These are phyloP conservation scores for Hyles euphorbiae DNA, from an alignment of 1,140 invertebrate genomes.

Conservation along the genomic window DNA sequence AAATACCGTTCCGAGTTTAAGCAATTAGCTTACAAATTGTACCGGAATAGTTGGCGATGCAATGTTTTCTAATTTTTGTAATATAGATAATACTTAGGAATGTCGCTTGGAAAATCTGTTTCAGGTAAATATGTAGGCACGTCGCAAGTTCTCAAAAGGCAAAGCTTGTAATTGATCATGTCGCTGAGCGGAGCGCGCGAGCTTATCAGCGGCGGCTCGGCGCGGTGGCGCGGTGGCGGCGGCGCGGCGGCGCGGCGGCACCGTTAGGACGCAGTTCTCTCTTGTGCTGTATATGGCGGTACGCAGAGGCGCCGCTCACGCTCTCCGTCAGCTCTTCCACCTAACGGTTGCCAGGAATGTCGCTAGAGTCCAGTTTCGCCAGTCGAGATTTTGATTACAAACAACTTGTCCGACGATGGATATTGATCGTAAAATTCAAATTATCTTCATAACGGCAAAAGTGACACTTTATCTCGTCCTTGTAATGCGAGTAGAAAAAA, in stretches of 20 bases:
- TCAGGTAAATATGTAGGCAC: not conserved
- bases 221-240: conserved; percentile 18
- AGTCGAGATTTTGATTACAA: conserved; percentile 41
- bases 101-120: not conserved
- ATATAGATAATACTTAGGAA: too few species aligned
- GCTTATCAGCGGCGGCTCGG: conserved; percentile 18
- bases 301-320: conserved; percentile 20
- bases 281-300: conserved; percentile 23
- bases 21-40: too few species aligned
- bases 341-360: conserved; percentile 60
- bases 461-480: not conserved
- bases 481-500: not conserved
- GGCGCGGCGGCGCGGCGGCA: conserved; percentile 12
- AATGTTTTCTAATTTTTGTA: too few species aligned
- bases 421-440: conserved; percentile 32
- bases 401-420: conserved; percentile 32
- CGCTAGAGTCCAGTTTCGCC: conserved; percentile 45
- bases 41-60: too few species aligned
- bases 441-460: conserved; percentile 22
- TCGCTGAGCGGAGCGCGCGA: conserved; percentile 21
- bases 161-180: conserved; percentile 24
- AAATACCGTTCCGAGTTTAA: too few species aligned
- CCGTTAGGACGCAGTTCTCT: conserved; percentile 22
- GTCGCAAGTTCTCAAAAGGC: conserved; percentile 9
- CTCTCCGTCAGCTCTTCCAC: conserved; percentile 34